Evolutionary conservation across 2,888 invertebrate genomes (phyloP).

Genomic region (Acanthosoma haemorrhoidale): DNA sequence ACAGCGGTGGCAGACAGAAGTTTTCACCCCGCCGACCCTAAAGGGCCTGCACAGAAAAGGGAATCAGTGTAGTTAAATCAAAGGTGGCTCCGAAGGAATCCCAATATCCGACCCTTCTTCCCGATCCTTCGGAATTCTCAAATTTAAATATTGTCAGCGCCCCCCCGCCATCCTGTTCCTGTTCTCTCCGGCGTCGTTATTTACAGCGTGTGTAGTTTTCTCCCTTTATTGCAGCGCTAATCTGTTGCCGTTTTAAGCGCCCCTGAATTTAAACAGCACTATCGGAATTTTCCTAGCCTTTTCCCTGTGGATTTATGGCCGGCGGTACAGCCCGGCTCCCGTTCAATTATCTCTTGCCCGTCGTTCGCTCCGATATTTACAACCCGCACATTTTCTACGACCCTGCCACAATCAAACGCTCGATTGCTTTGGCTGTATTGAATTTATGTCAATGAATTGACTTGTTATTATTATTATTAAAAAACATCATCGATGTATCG

Average conservation of each 20-base stretch:
- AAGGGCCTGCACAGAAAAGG: not conserved
- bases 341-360: not conserved
- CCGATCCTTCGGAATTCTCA: conserved; percentile 32
- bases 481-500: too few species aligned
- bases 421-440: too few species aligned
- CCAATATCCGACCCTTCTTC: not conserved
- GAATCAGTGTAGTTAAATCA: conserved; percentile 24
- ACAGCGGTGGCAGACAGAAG: not conserved
- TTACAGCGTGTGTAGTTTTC: conserved; percentile 1
- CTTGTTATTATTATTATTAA: too few species aligned
- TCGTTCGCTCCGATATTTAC: too few species aligned
- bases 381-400: too few species aligned
- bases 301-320: not conserved
- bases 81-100: conserved; percentile 12
- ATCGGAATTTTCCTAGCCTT: not conserved
- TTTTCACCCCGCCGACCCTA: not conserved
- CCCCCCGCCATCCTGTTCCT: too few species aligned
- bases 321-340: not conserved
- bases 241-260: not conserved
- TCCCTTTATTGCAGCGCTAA: not conserved
- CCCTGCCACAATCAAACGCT: too few species aligned
- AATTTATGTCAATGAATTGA: too few species aligned
- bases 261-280: not conserved
- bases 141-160: conserved; percentile 37
- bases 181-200: not conserved